Evolutionary conservation across 2,797 vertebrate genomes (phyloP), one percentile per base, ranked within the genome.

Genomic region (Eptatretus atami): DNA sequence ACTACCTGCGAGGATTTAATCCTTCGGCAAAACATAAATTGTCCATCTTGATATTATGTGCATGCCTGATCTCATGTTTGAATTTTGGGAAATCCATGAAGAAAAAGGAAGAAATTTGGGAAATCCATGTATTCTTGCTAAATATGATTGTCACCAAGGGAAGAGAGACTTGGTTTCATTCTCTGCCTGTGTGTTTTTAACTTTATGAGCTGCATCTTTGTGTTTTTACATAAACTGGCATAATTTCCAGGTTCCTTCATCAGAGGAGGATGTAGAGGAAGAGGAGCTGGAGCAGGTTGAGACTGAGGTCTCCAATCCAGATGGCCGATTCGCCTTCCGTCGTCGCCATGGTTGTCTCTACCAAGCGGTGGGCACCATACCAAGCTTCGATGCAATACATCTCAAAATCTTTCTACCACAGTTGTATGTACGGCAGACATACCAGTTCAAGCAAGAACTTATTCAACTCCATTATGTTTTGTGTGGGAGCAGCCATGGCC

Each of bases 341-440:
- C 81, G 85, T 63, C 79, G 77, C 76, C 77, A 80, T 68, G 85
- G 82, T 71, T 90, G 85, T 78, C 81, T 82, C 70, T 90, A 88
- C 76, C 78, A 82, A 1, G 77, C 82, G 74, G 84, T 88, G 77
- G 84, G 83, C 70, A 55, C 64, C 52, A 12, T 24, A 55, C 3
- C 24, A 15, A 15, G n/a, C 3, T 64, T 53, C 3, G 63, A 65
- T 65, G 25, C 65, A 69, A 69, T 69, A 63, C 8, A 5, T 69
- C 54, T 9, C 66, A 67, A 69, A 66, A 69, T n/a, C 31, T 44
- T 44, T 44, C 31, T 8, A 44, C 31, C 31, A 8, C 31, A 44
- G 31, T 44, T 44, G 31, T 44, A 44, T 44, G 31, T 44, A 44
- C 31, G 31, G 31, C 31, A 8, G 31, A 44, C 31, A 44, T 44